phyloP scores from a whole-genome alignment of 2,113 vertebrate species.

The Crotalus viridis region DNA sequence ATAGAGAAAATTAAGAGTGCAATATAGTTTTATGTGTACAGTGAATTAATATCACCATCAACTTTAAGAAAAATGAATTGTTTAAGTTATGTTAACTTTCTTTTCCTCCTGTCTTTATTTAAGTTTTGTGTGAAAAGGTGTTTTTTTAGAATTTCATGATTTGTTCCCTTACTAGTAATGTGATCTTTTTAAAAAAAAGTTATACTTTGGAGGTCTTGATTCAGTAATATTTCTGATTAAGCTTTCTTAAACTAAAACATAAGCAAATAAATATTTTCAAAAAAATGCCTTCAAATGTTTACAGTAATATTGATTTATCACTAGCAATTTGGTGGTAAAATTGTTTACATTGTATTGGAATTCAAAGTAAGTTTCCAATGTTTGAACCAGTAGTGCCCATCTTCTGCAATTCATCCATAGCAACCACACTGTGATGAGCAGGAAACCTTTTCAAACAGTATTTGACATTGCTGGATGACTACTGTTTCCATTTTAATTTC shows the following conservation, averaged over 20 bases:
- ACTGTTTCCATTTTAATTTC: background rate
- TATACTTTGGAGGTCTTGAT: background rate
- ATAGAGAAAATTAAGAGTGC: background rate
- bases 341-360: background rate
- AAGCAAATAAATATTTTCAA: background rate
- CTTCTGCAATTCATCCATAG: background rate
- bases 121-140: background rate
- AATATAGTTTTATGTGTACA: background rate
- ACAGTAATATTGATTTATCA: background rate
- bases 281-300: background rate
- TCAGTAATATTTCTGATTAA: background rate
- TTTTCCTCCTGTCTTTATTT: background rate
- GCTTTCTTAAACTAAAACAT: background rate
- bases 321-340: background rate
- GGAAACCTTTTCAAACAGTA: background rate
- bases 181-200: background rate
- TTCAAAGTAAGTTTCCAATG: too few relatives aligned
- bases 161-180: background rate
- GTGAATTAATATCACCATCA: background rate
- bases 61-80: background rate
- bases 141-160: background rate
- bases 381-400: background rate
- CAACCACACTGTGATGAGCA: background rate
- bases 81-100: background rate
- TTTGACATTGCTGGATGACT: background rate